A percentile compares a stretch with the other conserved stretches of the same genome.
These are phyloP conservation scores for Clepsis dumicolana DNA, from an alignment of 2,888 invertebrate species.

Conservation along the genomic window DNA sequence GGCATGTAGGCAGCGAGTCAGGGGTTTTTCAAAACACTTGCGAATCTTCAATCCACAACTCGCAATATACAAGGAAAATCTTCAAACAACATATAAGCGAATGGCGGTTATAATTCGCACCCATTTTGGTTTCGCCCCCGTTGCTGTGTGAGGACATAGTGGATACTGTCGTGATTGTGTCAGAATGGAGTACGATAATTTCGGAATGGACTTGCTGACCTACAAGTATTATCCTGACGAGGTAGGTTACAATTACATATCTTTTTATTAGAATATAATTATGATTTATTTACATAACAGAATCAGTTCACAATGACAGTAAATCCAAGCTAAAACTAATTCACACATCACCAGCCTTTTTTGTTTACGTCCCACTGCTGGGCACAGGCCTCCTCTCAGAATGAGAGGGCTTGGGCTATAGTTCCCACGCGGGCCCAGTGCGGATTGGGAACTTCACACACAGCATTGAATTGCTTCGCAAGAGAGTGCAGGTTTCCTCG, in stretches of 20 bases:
- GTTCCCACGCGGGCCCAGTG: too few relatives aligned
- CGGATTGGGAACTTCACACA: too few relatives aligned
- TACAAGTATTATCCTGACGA: conserved; percentile 22
- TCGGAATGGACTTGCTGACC: conserved; percentile 28
- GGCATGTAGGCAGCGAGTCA: conserved; percentile 6
- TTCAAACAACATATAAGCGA: conserved; percentile 15
- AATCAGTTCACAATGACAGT: too few relatives aligned
- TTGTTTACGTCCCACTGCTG: too few relatives aligned
- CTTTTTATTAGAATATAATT: neutral
- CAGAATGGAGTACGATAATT: conserved; percentile 31
- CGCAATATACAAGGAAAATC: conserved; percentile 35
- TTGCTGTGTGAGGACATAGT: neutral
- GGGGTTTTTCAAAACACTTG: conserved; percentile 28
- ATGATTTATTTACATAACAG: too few relatives aligned
- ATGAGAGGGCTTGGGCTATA: too few relatives aligned
- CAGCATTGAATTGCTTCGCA: too few relatives aligned
- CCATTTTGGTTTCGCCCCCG: conserved; percentile 19
- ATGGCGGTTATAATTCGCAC: neutral
- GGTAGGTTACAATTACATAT: neutral
- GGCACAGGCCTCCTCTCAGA: too few relatives aligned
- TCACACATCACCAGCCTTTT: too few relatives aligned
- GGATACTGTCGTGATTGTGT: neutral
- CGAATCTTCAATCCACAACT: conserved; percentile 15
- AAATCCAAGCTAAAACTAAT: too few relatives aligned
- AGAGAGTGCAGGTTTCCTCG: too few relatives aligned